Conservation (phyloP, 2,888 invertebrate species). For the Dexiosoma caninum region DNA sequence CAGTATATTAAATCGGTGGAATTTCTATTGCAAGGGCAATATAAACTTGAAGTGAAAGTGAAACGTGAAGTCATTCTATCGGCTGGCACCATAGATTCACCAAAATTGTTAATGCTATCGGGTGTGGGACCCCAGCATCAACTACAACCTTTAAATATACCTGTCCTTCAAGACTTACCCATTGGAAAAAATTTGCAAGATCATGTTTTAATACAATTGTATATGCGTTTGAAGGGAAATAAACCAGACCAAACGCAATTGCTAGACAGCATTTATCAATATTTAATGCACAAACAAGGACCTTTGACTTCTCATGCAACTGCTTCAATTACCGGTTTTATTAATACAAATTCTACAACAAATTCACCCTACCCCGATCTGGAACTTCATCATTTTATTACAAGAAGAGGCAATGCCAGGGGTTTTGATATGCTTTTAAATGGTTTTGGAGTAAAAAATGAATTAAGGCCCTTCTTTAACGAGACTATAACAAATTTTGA, state of each 20-base stretch:
- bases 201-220: conserved; percentile 81
- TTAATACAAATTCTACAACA: conserved; percentile 76
- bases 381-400: conserved; percentile 77
- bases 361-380: conserved; percentile 79
- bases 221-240: conserved; percentile 69
- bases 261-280: conserved; percentile 72
- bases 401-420: conserved; percentile 62
- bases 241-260: conserved; percentile 68
- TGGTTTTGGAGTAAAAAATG: conserved; percentile 60
- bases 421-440: conserved; percentile 44
- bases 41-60: conserved; percentile 60
- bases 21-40: conserved; percentile 78
- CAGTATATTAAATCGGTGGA: conserved; percentile 78
- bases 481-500: conserved; percentile 63
- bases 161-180: conserved; percentile 64
- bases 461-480: conserved; percentile 50
- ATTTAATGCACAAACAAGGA: conserved; percentile 79
- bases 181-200: conserved; percentile 88
- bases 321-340: conserved; percentile 78
- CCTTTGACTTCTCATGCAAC: conserved; percentile 75
- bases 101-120: conserved; percentile 71
- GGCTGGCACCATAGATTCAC: conserved; percentile 68
- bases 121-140: conserved; percentile 68
- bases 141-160: conserved; percentile 65
- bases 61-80: conserved; percentile 69